Percentiles rank a stretch among this genome's conserved stretches.
These are phyloP conservation scores for Choristoneura rosaceana DNA, from an alignment of 2,888 invertebrate species.

Conservation along the genomic window DNA sequence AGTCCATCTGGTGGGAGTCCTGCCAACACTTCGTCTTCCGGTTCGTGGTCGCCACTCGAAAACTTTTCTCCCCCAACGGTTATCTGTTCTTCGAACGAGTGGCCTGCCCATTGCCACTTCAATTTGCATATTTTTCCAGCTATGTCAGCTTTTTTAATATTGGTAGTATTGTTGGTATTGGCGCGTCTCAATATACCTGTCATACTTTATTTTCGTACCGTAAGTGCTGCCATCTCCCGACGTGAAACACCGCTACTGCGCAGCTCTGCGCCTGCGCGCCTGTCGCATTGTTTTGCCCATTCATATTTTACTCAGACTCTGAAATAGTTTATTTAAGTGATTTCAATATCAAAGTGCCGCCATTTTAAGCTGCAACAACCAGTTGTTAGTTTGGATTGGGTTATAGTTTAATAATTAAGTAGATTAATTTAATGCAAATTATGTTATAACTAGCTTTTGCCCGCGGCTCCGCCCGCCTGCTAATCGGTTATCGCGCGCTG, in stretches of 20 bases:
- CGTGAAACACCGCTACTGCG: slow-evolving; percentile 9
- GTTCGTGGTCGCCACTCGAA: too few species aligned
- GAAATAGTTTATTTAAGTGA: slow-evolving; percentile 44
- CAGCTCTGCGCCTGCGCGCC: slow-evolving; percentile 17
- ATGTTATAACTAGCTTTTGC: too few species aligned
- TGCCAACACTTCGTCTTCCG: too few species aligned
- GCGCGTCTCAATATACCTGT: neutral
- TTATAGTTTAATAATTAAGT: neutral
- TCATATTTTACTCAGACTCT: slow-evolving; percentile 43
- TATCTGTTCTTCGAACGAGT: too few species aligned
- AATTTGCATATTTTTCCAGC: too few species aligned
- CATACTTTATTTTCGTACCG: neutral
- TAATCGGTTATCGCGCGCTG: too few species aligned
- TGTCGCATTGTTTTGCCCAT: slow-evolving; percentile 45
- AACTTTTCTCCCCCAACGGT: too few species aligned
- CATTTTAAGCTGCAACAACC: slow-evolving; percentile 13
- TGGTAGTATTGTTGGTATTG: neutral
- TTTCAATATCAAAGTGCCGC: slow-evolving; percentile 44
- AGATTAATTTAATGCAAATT: neutral
- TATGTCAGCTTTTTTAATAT: too few species aligned
- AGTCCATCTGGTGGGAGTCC: too few species aligned
- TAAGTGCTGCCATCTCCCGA: slow-evolving; percentile 7
- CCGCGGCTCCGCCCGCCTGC: too few species aligned
- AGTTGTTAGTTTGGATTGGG: slow-evolving; percentile 2
- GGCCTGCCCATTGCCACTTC: too few species aligned